Evolutionary conservation across 2,113 vertebrate genomes (phyloP).

Genomic region (Guaruba guarouba): DNA sequence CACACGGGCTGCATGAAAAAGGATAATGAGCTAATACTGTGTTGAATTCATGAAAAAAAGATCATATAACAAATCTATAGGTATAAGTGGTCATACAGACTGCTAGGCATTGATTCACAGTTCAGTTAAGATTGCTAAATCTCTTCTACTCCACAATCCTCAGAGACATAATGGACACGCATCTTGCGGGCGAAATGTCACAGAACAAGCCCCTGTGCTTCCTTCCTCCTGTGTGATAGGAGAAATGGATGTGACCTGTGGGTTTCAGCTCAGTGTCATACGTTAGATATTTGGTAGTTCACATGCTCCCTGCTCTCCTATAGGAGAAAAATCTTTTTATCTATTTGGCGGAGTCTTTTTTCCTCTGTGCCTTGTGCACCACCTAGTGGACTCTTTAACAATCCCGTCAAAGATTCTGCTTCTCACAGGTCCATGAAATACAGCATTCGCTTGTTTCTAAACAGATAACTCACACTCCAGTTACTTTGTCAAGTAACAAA

Average conservation of each 20-base stretch:
- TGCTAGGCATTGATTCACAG: too few relatives aligned
- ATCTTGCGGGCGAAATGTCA: neutral
- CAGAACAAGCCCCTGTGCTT: neutral
- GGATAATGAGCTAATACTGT: neutral
- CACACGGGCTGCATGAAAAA: neutral
- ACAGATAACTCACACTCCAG: neutral
- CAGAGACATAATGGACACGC: neutral
- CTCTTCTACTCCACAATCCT: neutral
- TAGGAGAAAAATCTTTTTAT: neutral
- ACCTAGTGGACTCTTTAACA: neutral
- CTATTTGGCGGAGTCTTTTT: neutral
- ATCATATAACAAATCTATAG: neutral
- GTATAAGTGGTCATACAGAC: neutral
- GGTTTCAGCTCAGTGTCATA: neutral
- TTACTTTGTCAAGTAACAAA: neutral
- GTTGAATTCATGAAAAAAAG: neutral
- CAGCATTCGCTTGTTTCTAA: neutral
- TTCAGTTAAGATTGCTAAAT: neutral
- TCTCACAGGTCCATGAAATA: neutral
- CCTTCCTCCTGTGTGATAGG: neutral
- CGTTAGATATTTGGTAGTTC: neutral
- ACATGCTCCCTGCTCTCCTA: neutral
- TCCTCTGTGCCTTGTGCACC: neutral
- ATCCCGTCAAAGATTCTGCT: neutral
- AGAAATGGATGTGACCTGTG: neutral